Percentiles rank a stretch among this genome's conserved stretches.
These are phyloP conservation scores for Porites rus DNA, from an alignment of 92 coral and sea anemone genomes.

Conservation along the genomic window DNA sequence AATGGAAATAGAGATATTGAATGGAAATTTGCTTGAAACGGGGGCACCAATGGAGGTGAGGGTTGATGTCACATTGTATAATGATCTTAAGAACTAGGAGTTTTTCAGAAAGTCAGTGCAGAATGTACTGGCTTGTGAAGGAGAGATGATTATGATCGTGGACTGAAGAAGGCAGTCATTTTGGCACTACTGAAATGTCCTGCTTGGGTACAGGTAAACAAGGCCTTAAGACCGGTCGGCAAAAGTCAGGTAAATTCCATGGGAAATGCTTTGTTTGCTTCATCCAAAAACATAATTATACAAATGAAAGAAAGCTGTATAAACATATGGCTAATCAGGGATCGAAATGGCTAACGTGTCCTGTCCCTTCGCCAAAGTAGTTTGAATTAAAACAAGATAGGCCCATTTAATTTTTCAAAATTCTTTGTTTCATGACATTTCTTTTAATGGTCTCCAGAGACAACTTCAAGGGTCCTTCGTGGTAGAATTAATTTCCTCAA, in stretches of 20 bases:
- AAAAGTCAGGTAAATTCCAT: conserved; percentile 15
- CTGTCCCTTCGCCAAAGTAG: too few species aligned
- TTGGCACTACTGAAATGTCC: neutral
- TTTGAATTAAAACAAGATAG: too few species aligned
- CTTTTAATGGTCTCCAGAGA: neutral
- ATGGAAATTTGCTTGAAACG: neutral
- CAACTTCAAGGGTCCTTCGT: neutral
- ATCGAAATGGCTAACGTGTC: neutral
- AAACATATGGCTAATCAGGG: conserved; percentile 8
- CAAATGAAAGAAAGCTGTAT: conserved; percentile 1
- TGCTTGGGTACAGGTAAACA: conserved; percentile 7
- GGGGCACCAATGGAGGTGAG: neutral
- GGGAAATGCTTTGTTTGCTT: conserved; percentile 1
- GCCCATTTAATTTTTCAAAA: too few species aligned
- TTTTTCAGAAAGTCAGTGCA: neutral
- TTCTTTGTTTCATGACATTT: neutral
- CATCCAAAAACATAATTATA: conserved; percentile 10
- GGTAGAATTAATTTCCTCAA: neutral
- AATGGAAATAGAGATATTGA: conserved; percentile 42
- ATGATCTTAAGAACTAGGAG: neutral
- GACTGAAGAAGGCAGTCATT: neutral
- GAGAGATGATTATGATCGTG: neutral
- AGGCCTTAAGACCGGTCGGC: neutral
- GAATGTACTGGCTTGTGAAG: neutral
- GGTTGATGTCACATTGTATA: conserved; percentile 13